Evolutionary conservation across 2,888 invertebrate species (phyloP), one percentile per base, ranked within the genome.

Genomic region (Noctua janthe): DNA sequence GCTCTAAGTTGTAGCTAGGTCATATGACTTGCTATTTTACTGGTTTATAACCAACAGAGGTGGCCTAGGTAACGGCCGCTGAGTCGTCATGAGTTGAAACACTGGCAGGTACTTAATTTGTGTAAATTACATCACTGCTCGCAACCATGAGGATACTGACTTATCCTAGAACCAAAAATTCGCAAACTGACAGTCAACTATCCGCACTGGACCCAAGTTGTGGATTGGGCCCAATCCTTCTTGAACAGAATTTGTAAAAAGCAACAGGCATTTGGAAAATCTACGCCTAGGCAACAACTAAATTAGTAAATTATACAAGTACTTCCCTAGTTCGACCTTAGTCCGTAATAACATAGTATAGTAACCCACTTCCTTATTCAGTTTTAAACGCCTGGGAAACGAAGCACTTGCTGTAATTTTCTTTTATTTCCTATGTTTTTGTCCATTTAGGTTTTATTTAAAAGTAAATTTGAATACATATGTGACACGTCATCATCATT

Each of bases 361-460:
- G 13, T 49, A 49, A 29, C 23, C 15, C 13, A 80, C 39, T 74
- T 62, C 29, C 62, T 71, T 43, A 64, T 51, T 66, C 67, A 62
- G 79, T 80, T 83, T 43, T 20, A 49, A 83, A 82, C 17, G 49
- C 64, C 43, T 80, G 80, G 62, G 74, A 84, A 64, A 29, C 23
- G 39, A 5, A 67, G 7, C 84, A 83, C 20, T 62, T 83, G 84
- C 3, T 5, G 51, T 29, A 5, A 35, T 73, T 78, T 78, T 56
- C 17, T 82, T 67, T 49, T n/a, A 47, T 64, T 75, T 35, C 20
- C 51, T n/a, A 29, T 29, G 23, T 78, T 6, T 54, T 56, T 69
- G 1, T 49, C 35, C n/a, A 54, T 20, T 20, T 51, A 17, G 29
- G 35, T 79, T 78, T 51, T 47, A 71, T 47, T n/a, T 13, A 59